phyloP scores from a whole-genome alignment of 2,888 invertebrate genomes.

The Orchesella flavescens region DNA sequence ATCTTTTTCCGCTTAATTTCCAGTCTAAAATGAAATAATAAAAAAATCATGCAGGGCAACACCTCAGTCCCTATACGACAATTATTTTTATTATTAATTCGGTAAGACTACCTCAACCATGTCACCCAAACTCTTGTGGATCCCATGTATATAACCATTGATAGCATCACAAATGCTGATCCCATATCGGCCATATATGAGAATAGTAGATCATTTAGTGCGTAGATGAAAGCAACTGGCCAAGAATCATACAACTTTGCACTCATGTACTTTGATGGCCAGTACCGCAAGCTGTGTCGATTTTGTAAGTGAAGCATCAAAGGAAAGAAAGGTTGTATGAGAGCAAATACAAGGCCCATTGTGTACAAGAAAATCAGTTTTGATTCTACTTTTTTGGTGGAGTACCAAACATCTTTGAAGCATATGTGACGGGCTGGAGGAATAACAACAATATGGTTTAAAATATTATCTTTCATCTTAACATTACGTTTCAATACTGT shows the following conservation, averaged over 20 bases:
- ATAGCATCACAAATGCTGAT: background rate
- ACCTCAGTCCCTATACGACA: background rate
- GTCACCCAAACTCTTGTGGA: background rate
- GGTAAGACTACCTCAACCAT: background rate
- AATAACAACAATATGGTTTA: background rate
- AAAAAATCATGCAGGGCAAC: background rate
- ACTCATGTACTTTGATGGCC: background rate
- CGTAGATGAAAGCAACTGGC: background rate
- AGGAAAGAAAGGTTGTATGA: background rate
- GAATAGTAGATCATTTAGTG: background rate
- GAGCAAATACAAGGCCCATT: background rate
- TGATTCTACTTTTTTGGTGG: background rate
- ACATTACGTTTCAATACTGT: background rate
- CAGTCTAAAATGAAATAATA: too few relatives aligned
- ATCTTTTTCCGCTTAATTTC: background rate
- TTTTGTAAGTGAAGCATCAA: background rate
- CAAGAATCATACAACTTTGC: background rate
- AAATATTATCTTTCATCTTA: too few relatives aligned
- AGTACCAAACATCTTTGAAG: background rate
- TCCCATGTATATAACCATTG: background rate
- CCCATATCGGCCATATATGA: background rate
- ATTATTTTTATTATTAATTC: background rate
- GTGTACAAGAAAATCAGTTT: too few relatives aligned
- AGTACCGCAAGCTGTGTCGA: background rate
- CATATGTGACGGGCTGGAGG: too few relatives aligned